Conservation (phyloP, 2,888 invertebrate genomes). For the Bembecia ichneumoniformis region DNA sequence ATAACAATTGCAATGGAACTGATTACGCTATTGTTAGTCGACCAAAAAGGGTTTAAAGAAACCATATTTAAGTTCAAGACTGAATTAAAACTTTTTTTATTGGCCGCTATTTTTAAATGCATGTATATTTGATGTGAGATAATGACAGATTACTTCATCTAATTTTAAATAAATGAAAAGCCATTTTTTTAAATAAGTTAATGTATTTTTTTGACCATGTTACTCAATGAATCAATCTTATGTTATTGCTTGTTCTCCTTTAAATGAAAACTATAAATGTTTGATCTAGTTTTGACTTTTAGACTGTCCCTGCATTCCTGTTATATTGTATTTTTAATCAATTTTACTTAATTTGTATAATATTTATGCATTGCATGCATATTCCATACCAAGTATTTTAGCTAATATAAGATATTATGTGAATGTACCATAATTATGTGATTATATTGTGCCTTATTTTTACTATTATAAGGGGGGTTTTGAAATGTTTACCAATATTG, state of each 20-base stretch:
- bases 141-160: too few relatives aligned
- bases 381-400: not conserved
- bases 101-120: not conserved
- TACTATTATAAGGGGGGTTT: conserved; percentile 9
- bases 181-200: too few relatives aligned
- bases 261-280: too few relatives aligned
- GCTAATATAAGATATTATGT: conserved; percentile 27
- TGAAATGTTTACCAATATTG: conserved; percentile 39
- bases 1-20: conserved; percentile 81
- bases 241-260: too few relatives aligned
- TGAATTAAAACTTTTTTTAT: conserved; percentile 32
- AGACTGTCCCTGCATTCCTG: conserved; percentile 1
- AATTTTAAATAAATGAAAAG: too few relatives aligned
- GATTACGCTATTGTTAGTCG: conserved; percentile 89
- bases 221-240: too few relatives aligned
- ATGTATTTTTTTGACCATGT: too few relatives aligned
- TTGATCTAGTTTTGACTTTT: not conserved
- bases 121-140: too few relatives aligned
- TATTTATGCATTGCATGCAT: conserved; percentile 1
- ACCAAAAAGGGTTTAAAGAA: conserved; percentile 81
- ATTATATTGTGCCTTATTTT: conserved; percentile 53
- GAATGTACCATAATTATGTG: conserved; percentile 10
- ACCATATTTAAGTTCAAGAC: conserved; percentile 22
- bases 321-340: conserved; percentile 2
- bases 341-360: conserved; percentile 1